Evolutionary conservation across 2,888 invertebrate genomes (phyloP).

Genomic region (Cremastobaeus sp.): DNA sequence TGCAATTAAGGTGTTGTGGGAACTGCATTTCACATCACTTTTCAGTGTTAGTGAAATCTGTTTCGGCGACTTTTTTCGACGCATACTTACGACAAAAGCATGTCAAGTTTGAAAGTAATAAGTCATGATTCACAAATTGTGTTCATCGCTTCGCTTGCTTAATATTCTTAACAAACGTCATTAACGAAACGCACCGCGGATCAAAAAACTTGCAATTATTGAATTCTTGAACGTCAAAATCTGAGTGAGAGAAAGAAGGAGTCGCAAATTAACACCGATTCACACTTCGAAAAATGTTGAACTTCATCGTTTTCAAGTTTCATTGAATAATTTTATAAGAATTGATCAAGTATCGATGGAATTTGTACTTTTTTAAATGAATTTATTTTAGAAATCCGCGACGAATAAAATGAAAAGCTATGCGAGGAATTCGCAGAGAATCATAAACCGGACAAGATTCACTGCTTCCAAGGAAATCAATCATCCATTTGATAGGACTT

Average conservation of each 20-base stretch:
- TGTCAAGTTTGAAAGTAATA: slow-evolving; percentile 53
- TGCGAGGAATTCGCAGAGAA: slow-evolving; percentile 26
- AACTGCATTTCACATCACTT: slow-evolving; percentile 45
- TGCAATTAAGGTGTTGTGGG: slow-evolving; percentile 34
- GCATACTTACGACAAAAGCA: slow-evolving; percentile 9
- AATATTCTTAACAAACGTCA: too few species aligned
- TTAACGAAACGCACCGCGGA: too few species aligned
- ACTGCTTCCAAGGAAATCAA: slow-evolving; percentile 48
- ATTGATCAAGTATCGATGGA: too few species aligned
- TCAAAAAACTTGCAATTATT: too few species aligned
- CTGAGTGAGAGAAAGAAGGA: too few species aligned
- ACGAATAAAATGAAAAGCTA: slow-evolving; percentile 34
- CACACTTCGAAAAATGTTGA: too few species aligned
- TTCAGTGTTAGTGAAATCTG: slow-evolving; percentile 48
- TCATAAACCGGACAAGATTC: slow-evolving; percentile 47
- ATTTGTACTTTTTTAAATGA: too few species aligned
- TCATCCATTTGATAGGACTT: slow-evolving; percentile 44
- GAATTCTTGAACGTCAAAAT: too few species aligned
- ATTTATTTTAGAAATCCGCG: neutral
- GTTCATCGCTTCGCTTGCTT: neutral
- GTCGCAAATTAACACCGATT: too few species aligned
- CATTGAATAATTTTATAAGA: too few species aligned
- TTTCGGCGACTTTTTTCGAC: slow-evolving; percentile 24
- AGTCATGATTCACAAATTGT: slow-evolving; percentile 16
- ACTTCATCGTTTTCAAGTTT: too few species aligned